phyloP scores from a whole-genome alignment of 2,797 vertebrate species.

The Ceryle rudis region DNA sequence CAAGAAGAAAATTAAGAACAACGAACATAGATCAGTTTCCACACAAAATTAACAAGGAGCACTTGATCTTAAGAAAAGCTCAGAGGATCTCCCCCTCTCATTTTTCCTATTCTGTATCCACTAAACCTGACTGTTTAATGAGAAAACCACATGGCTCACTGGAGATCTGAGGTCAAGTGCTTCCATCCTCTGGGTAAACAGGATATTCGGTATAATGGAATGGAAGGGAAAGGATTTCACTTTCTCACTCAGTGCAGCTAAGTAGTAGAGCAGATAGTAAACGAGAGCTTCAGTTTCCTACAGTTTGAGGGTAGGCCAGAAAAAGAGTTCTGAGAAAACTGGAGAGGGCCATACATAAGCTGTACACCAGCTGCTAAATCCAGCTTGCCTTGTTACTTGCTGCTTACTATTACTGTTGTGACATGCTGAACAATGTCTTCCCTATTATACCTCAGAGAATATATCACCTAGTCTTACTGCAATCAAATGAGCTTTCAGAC shows the following conservation, averaged over 20 bases:
- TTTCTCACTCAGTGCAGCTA: neutral
- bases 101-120: neutral
- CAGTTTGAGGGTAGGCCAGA: neutral
- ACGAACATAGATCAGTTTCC: neutral
- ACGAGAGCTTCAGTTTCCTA: neutral
- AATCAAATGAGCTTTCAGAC: conserved; percentile 31
- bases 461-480: neutral
- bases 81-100: neutral
- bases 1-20: neutral
- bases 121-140: neutral
- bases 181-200: neutral
- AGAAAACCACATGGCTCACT: neutral
- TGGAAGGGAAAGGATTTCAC: neutral
- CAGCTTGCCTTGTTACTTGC: neutral
- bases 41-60: neutral
- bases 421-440: neutral
- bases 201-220: neutral
- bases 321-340: neutral
- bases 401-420: neutral
- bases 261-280: neutral
- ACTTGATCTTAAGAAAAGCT: neutral
- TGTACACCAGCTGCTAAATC: neutral
- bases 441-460: neutral
- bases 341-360: neutral
- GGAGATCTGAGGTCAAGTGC: neutral